A percentile compares a stretch with the other conserved stretches of the same genome.
Evolutionary conservation across 53 echinoderm and acorn worm genomes (phyloP).

Genomic region (Arbacia lixula): DNA sequence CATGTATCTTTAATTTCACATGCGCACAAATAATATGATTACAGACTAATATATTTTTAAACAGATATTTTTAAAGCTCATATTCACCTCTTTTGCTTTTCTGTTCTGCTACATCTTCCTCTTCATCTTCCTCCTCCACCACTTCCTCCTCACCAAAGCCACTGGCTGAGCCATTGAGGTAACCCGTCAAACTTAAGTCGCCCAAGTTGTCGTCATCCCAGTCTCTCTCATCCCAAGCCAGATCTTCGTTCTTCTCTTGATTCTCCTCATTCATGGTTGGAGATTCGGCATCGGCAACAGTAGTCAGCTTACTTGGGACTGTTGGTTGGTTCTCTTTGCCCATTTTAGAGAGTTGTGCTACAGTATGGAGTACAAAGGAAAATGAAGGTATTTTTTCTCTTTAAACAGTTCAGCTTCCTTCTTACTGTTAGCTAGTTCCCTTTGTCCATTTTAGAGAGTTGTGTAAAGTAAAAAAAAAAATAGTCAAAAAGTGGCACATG

Average conservation of each 20-base stretch:
- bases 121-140: slow-evolving; percentile 14
- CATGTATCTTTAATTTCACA: too few species aligned
- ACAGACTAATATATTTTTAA: too few species aligned
- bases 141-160: background rate
- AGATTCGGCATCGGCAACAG: background rate
- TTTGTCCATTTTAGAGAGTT: too few species aligned
- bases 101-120: background rate
- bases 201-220: slow-evolving; percentile 11
- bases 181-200: background rate
- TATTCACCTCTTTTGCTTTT: background rate
- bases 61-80: background rate
- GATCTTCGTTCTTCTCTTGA: slow-evolving; percentile 18
- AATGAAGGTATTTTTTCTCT: background rate
- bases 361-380: background rate
- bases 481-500: too few species aligned
- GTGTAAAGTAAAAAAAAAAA: too few species aligned
- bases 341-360: background rate
- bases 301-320: slow-evolving; percentile 1
- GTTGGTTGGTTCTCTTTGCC: background rate
- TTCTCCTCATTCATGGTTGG: background rate
- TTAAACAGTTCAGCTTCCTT: background rate
- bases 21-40: too few species aligned
- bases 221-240: slow-evolving; percentile 37
- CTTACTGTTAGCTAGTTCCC: background rate
- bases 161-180: background rate